Conservation (phyloP, 2,113 vertebrate genomes). For the Electrona antarctica region DNA sequence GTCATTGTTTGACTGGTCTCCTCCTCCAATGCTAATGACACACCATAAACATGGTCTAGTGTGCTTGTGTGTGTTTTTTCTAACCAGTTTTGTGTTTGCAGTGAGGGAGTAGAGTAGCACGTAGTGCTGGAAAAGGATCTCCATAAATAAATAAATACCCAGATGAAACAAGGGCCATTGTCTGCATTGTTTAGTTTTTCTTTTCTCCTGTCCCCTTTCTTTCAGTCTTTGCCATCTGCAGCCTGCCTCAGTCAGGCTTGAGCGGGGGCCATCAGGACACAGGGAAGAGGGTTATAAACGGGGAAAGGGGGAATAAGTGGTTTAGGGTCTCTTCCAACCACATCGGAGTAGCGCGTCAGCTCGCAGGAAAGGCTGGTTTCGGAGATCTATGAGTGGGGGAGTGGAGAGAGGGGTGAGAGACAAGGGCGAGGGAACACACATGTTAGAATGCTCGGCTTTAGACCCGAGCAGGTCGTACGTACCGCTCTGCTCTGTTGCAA, state of each 20-base stretch:
- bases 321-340: slow-evolving; percentile 83
- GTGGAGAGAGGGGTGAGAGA: slow-evolving; percentile 66
- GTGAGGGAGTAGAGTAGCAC: slow-evolving; percentile 26
- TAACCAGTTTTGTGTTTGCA: slow-evolving; percentile 34
- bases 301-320: slow-evolving; percentile 59
- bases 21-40: slow-evolving; percentile 14
- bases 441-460: slow-evolving; percentile 56
- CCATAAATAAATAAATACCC: slow-evolving; percentile 83
- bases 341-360: slow-evolving; percentile 83
- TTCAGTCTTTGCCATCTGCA: slow-evolving; percentile 72
- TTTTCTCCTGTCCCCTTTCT: slow-evolving; percentile 67
- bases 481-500: not conserved
- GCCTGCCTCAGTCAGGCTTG: slow-evolving; percentile 68
- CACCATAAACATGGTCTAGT: slow-evolving; percentile 6
- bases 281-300: slow-evolving; percentile 46
- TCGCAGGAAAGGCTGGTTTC: slow-evolving; percentile 84
- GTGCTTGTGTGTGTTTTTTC: not conserved
- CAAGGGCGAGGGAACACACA: slow-evolving; percentile 50
- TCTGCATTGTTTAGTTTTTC: not conserved
- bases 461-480: not conserved
- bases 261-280: slow-evolving; percentile 50
- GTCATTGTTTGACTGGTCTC: slow-evolving; percentile 5
- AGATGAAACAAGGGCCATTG: slow-evolving; percentile 55
- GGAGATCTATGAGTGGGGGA: slow-evolving; percentile 83
- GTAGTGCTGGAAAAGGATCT: slow-evolving; percentile 63